These are phyloP conservation scores for Onychorhynchus coronatus DNA, from an alignment of 2,113 vertebrate species.

Conservation along the genomic window DNA sequence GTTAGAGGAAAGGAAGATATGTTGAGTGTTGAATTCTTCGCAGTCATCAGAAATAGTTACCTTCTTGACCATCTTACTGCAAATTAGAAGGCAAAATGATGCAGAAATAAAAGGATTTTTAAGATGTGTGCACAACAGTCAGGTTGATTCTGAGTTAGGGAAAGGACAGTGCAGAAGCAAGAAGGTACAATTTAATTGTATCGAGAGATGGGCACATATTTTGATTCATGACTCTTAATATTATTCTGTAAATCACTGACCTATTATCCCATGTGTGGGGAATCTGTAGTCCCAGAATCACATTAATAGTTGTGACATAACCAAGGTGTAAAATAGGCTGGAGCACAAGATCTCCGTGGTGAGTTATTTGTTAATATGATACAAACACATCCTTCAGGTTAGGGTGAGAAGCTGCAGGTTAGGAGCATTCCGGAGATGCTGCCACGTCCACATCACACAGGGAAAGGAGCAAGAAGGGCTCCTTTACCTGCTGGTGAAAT, in stretches of 20 bases:
- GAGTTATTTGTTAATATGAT: not conserved
- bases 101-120: not conserved
- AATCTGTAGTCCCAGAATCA: not conserved
- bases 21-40: not conserved
- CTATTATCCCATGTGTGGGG: not conserved
- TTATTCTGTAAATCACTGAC: not conserved
- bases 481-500: not conserved
- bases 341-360: not conserved
- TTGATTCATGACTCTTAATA: not conserved
- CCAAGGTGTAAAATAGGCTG: not conserved
- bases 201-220: not conserved
- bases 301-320: not conserved
- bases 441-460: not conserved
- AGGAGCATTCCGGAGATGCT: not conserved
- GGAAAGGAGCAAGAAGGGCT: not conserved
- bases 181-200: not conserved
- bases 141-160: not conserved
- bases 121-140: not conserved
- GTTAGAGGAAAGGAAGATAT: not conserved
- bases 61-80: not conserved
- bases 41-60: not conserved
- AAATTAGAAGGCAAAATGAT: not conserved
- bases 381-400: not conserved
- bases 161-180: not conserved
- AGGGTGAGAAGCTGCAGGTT: not conserved